Evolutionary conservation across 1,140 invertebrate species (phyloP).

Genomic region (Trachelipus rathkii): DNA sequence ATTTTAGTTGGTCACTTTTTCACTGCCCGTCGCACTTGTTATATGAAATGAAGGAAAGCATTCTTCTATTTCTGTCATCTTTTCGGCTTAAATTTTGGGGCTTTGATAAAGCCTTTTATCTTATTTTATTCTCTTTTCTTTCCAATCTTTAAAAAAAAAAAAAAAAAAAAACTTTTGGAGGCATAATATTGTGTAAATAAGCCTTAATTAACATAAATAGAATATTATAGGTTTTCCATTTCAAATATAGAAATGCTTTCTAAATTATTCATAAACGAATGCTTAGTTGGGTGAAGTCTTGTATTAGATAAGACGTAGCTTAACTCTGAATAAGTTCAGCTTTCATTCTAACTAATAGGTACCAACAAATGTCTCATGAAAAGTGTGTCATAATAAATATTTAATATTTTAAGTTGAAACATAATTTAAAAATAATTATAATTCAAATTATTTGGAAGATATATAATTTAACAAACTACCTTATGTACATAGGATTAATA

Average conservation of each 20-base stretch:
- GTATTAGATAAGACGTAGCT: background rate
- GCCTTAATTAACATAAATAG: background rate
- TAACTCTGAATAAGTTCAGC: background rate
- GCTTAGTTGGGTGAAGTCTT: background rate
- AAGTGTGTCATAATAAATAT: background rate
- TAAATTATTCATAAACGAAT: background rate
- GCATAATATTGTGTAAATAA: slow-evolving; percentile 12
- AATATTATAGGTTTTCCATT: background rate
- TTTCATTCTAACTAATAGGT: background rate
- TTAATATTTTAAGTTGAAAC: background rate
- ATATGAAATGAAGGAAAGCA: background rate
- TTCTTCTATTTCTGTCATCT: background rate
- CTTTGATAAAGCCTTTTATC: background rate
- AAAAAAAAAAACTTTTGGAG: background rate
- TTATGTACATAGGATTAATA: background rate
- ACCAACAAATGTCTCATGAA: background rate
- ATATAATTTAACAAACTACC: background rate
- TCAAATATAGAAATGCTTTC: background rate
- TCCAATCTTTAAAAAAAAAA: background rate
- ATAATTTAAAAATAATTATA: background rate
- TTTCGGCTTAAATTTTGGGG: background rate
- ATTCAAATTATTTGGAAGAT: background rate
- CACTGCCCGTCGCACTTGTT: slow-evolving; percentile 5
- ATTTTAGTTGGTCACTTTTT: background rate
- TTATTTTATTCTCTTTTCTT: background rate